These are phyloP conservation scores for Brachionus paranguensis DNA, from an alignment of 1,140 invertebrate species.

Conservation along the genomic window DNA sequence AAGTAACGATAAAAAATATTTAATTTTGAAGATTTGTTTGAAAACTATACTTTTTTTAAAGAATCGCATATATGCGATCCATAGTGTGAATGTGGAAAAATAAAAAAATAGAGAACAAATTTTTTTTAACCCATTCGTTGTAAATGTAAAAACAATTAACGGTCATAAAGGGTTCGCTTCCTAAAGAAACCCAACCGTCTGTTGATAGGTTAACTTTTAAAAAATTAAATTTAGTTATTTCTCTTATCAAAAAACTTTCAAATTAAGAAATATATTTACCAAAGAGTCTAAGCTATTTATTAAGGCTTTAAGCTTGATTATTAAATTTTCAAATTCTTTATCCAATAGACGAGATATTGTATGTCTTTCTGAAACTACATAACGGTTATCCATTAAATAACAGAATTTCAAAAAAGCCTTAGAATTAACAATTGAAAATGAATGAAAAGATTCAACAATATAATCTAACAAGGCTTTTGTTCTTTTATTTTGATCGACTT, in stretches of 20 bases:
- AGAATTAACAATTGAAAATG: neutral
- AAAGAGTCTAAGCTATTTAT: neutral
- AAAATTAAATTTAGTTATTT: neutral
- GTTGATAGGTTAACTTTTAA: neutral
- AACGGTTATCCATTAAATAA: constrained; percentile 2
- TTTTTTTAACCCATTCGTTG: neutral
- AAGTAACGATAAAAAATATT: neutral
- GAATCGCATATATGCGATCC: neutral
- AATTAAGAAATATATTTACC: neutral
- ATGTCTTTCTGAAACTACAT: neutral
- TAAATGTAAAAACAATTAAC: constrained; percentile 5
- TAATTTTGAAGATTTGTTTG: neutral
- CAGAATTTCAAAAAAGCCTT: neutral
- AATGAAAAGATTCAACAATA: neutral
- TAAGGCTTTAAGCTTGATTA: neutral
- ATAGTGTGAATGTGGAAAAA: neutral
- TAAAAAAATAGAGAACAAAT: neutral
- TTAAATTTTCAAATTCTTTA: neutral
- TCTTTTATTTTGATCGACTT: neutral
- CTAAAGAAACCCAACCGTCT: neutral
- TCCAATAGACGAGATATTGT: neutral
- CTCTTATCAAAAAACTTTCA: neutral
- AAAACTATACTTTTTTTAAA: neutral
- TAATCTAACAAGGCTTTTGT: neutral
- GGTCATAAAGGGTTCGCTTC: neutral